Base-by-base conservation (phyloP, 2,113 vertebrate species). In the Pandion haliaetus region DNA sequence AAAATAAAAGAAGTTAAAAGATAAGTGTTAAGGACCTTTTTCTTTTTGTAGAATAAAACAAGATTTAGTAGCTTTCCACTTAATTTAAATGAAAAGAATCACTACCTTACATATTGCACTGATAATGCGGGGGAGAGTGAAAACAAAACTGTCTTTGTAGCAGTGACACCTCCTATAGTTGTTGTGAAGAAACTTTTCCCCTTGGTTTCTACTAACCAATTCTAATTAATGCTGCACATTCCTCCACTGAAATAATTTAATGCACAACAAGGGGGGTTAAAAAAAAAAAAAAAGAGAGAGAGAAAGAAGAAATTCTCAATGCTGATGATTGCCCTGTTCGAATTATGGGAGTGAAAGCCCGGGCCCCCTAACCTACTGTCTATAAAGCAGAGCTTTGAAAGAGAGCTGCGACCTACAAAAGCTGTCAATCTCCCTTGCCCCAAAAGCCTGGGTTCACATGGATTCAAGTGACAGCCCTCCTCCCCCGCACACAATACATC, bases 11-110 rank as follows among this genome's bases (percentile, higher is more conserved):
- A 98, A 98, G 98, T 98, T 98, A 98, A 98, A 98, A 98, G 97
- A 98, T 98, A 98, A 98, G 96, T 98, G 97, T 98, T 98, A 98
- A 98, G 98, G 98, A 95, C 97, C 97, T 97, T 98, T 98, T 96
- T 95, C 79, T 95, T 92, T 97, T 97, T 95, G n/a, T 94, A 97
- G 97, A 98, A 98, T 98, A 99, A 99, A 99, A 99, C 99, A 99
- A 99, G 99, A 99, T 99, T 99, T 99, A 99, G 99, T 99, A 99
- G 99, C 99, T 99, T 99, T 99, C 99, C 99, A 99, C 99, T 99
- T 99, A 99, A 99, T 99, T 99, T 99, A 98, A 99, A 99, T 99
- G 99, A 99, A 99, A 99, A 99, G 99, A 99, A 98, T 99, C 97
- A 98, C 99, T 99, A 99, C 99, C 99, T 99, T 99, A 99, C 99